phyloP scores from a whole-genome alignment of 2,888 invertebrate genomes.

The Drosophila aldrichi region DNA sequence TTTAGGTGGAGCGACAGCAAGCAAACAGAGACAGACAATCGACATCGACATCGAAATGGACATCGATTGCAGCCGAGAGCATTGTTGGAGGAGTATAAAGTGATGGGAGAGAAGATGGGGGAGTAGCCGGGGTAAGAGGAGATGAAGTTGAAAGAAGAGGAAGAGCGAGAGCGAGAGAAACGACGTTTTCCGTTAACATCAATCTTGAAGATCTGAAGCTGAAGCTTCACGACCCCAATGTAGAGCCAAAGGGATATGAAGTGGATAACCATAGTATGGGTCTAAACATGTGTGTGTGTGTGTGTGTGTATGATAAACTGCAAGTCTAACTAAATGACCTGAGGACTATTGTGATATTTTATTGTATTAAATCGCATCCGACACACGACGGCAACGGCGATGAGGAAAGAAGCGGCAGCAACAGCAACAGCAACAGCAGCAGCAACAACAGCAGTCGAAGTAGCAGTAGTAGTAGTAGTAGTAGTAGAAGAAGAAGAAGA shows the following conservation, averaged over 20 bases:
- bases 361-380: slow-evolving; percentile 84
- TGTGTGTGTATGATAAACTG: slow-evolving; percentile 76
- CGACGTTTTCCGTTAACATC: slow-evolving; percentile 85
- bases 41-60: slow-evolving; percentile 40
- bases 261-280: slow-evolving; percentile 19
- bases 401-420: slow-evolving; percentile 10
- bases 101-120: slow-evolving; percentile 33
- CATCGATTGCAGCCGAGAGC: slow-evolving; percentile 26
- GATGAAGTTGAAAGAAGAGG: not conserved
- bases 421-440: not conserved
- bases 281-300: slow-evolving; percentile 18
- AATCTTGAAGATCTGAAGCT: slow-evolving; percentile 77
- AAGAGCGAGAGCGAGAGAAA: slow-evolving; percentile 55
- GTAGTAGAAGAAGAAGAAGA: slow-evolving; percentile 13
- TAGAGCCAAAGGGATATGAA: slow-evolving; percentile 47
- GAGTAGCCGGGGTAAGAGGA: not conserved
- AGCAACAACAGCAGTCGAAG: not conserved
- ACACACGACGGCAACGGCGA: slow-evolving; percentile 57
- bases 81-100: slow-evolving; percentile 26
- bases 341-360: slow-evolving; percentile 85
- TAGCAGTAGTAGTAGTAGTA: not conserved
- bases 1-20: slow-evolving; percentile 16
- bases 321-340: slow-evolving; percentile 84
- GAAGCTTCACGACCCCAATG: slow-evolving; percentile 29
- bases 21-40: slow-evolving; percentile 21